Conservation (phyloP, 2,888 invertebrate genomes). For the Scaptomyza caliginosa region DNA sequence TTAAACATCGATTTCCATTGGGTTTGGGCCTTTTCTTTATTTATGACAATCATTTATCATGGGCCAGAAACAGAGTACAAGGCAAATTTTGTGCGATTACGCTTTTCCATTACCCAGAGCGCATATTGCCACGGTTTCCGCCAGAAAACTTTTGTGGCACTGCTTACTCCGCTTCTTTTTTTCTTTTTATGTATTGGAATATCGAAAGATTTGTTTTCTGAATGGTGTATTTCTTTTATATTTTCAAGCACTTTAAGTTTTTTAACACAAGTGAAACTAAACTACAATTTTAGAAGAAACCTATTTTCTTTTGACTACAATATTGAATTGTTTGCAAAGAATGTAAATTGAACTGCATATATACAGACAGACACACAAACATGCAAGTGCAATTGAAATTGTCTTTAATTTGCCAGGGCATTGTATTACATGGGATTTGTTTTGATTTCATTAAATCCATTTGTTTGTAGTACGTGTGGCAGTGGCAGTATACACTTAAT, state of each 20-base stretch:
- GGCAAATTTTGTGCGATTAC: conserved; percentile 77
- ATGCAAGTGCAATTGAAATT: conserved; percentile 47
- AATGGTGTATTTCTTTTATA: neutral
- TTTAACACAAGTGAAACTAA: too few species aligned
- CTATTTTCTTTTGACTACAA: neutral
- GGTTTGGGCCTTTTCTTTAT: conserved; percentile 70
- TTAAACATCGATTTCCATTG: conserved; percentile 79
- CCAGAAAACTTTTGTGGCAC: neutral
- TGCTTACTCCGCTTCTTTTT: neutral
- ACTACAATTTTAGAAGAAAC: neutral
- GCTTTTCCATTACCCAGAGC: conserved; percentile 71
- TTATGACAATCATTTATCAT: conserved; percentile 83
- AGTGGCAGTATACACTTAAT: conserved; percentile 58
- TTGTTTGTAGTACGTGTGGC: conserved; percentile 38
- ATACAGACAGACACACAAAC: conserved; percentile 6
- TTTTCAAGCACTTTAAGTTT: neutral
- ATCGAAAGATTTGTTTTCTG: conserved; percentile 21
- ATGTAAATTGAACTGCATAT: conserved; percentile 53
- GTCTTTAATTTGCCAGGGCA: conserved; percentile 33
- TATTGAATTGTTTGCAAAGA: conserved; percentile 35
- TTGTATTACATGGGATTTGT: conserved; percentile 55
- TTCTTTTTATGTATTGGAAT: conserved; percentile 48
- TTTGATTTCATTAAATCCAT: conserved; percentile 60
- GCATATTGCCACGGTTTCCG: conserved; percentile 24
- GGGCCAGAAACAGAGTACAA: conserved; percentile 48